These are phyloP conservation scores for Keiferia lycopersicella DNA, from an alignment of 2,888 invertebrate species.

Conservation along the genomic window DNA sequence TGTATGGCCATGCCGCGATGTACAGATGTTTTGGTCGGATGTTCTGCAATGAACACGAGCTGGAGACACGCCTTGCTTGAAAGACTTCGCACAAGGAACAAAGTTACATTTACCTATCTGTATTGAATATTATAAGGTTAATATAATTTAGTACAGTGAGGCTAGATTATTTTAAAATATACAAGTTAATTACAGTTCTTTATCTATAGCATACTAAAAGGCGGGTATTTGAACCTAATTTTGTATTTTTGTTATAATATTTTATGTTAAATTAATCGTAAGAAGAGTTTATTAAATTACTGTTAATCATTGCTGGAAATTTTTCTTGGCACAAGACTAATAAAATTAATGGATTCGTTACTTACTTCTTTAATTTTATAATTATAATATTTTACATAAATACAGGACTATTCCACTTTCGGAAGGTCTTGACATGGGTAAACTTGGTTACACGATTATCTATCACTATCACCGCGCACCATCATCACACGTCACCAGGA, in stretches of 20 bases:
- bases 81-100: conserved; percentile 6
- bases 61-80: too few relatives aligned
- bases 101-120: not conserved
- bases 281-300: conserved; percentile 11
- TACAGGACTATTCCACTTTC: not conserved
- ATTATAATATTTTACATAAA: not conserved
- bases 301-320: not conserved
- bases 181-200: not conserved
- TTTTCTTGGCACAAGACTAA: conserved; percentile 1
- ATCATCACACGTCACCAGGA: too few relatives aligned
- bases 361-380: not conserved
- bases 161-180: not conserved
- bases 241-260: not conserved
- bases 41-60: too few relatives aligned
- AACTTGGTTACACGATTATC: too few relatives aligned
- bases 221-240: conserved; percentile 1
- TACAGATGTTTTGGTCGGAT: too few relatives aligned
- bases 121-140: not conserved
- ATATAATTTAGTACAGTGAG: not conserved
- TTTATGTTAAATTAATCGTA: conserved; percentile 10
- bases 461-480: too few relatives aligned
- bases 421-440: not conserved
- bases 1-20: too few relatives aligned
- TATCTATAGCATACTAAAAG: not conserved
- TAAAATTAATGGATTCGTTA: conserved; percentile 7